Evolutionary conservation across 2,797 vertebrate genomes (phyloP).

Genomic region (Tapirus indicus): DNA sequence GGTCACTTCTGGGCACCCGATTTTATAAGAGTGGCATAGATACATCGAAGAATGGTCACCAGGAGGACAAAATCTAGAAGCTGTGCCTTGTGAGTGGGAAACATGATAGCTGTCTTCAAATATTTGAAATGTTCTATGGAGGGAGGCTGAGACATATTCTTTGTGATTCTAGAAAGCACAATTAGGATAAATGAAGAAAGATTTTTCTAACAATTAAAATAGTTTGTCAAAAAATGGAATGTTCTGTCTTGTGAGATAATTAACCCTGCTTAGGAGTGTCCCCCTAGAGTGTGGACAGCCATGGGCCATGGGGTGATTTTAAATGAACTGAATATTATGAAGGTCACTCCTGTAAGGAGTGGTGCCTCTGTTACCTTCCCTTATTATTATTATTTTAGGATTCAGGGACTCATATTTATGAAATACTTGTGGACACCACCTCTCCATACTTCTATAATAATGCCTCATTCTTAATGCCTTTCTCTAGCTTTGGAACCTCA

Average conservation of each 20-base stretch:
- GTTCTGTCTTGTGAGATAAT: background rate
- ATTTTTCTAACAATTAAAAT: conserved; percentile 38
- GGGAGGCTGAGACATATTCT: background rate
- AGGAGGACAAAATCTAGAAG: background rate
- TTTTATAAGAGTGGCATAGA: background rate
- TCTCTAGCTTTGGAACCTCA: background rate
- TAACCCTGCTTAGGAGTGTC: background rate
- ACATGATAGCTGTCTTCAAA: background rate
- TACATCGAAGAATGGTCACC: background rate
- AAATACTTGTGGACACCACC: background rate
- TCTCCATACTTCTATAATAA: background rate
- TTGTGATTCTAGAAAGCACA: conserved; percentile 11
- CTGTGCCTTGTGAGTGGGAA: background rate
- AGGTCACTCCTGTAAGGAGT: background rate
- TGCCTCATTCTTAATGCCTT: background rate
- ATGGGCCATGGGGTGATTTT: background rate
- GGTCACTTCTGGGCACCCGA: background rate
- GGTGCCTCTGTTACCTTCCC: background rate
- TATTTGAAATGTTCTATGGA: background rate
- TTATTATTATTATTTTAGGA: background rate
- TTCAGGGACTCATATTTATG: background rate
- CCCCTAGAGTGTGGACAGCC: background rate
- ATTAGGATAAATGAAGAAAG: conserved; percentile 31
- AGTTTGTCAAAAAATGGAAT: background rate
- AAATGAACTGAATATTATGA: background rate